Conservation (phyloP, 2,797 vertebrate species). For the Myotis daubentonii region DNA sequence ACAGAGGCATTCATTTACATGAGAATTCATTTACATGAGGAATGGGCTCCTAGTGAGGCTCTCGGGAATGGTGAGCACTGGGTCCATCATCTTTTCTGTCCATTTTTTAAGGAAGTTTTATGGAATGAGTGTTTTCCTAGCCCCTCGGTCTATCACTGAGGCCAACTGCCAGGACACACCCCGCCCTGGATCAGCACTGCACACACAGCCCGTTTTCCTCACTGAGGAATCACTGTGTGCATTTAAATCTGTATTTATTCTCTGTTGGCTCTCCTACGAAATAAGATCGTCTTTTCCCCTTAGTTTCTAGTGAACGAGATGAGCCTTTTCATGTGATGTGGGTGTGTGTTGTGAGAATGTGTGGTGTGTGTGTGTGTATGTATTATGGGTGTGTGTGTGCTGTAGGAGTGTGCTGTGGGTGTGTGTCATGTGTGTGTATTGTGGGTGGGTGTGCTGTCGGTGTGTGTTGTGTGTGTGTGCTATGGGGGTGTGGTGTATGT, state of each 20-base stretch:
- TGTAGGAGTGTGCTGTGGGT: too few relatives aligned
- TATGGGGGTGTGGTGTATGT: too few relatives aligned
- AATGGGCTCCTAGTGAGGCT: background rate
- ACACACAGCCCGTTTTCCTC: background rate
- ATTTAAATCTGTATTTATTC: background rate
- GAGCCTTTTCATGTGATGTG: background rate
- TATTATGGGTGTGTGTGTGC: too few relatives aligned
- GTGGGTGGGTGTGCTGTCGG: too few relatives aligned
- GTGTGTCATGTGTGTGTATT: too few relatives aligned
- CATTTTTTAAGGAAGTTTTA: background rate
- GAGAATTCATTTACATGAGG: slow-evolving; percentile 4
- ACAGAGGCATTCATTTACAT: background rate
- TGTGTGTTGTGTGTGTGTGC: too few relatives aligned
- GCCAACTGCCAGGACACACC: background rate
- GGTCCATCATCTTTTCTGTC: background rate
- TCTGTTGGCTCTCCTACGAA: background rate
- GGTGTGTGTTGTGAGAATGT: background rate
- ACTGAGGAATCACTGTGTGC: fast-evolving
- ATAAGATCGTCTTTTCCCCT: background rate
- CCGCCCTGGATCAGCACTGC: background rate
- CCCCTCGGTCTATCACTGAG: background rate
- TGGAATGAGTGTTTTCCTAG: background rate
- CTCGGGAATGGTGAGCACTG: background rate
- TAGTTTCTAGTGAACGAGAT: background rate
- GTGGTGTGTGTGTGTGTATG: background rate